Percentiles rank a stretch among this genome's conserved stretches.
phyloP scores from a whole-genome alignment of 2,113 vertebrate genomes.

The Poeciliopsis occidentalis region DNA sequence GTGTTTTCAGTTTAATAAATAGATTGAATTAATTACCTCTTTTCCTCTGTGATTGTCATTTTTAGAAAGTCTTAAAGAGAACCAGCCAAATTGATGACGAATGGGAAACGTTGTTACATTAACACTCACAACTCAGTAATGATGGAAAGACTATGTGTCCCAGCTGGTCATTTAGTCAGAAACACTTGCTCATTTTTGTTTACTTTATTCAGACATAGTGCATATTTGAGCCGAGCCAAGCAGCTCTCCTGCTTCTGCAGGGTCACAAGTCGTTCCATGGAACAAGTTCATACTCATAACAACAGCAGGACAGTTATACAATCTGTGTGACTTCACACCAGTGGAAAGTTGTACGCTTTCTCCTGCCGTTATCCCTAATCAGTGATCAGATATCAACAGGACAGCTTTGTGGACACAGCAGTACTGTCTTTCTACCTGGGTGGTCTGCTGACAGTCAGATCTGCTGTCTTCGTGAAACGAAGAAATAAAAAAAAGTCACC shows the following conservation, averaged over 20 bases:
- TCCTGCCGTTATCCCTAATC: neutral
- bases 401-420: neutral
- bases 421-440: neutral
- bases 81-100: too few relatives aligned
- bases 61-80: too few relatives aligned
- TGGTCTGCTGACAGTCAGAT: slow-evolving; percentile 7
- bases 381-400: neutral
- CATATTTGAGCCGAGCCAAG: slow-evolving; percentile 24
- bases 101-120: too few relatives aligned
- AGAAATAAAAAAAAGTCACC: too few relatives aligned
- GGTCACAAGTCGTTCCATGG: slow-evolving; percentile 33
- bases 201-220: neutral
- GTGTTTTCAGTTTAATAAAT: too few relatives aligned
- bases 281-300: neutral
- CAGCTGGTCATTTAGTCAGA: neutral
- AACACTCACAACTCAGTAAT: too few relatives aligned
- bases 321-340: neutral
- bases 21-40: neutral
- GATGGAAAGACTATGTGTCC: too few relatives aligned
- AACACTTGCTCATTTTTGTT: slow-evolving; percentile 18
- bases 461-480: too few relatives aligned
- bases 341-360: neutral
- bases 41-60: neutral
- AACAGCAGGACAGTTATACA: neutral
- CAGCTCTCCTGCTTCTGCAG: slow-evolving; percentile 1